phyloP scores from a whole-genome alignment of 1,140 invertebrate species.

The Drosophila pseudoobscura region DNA sequence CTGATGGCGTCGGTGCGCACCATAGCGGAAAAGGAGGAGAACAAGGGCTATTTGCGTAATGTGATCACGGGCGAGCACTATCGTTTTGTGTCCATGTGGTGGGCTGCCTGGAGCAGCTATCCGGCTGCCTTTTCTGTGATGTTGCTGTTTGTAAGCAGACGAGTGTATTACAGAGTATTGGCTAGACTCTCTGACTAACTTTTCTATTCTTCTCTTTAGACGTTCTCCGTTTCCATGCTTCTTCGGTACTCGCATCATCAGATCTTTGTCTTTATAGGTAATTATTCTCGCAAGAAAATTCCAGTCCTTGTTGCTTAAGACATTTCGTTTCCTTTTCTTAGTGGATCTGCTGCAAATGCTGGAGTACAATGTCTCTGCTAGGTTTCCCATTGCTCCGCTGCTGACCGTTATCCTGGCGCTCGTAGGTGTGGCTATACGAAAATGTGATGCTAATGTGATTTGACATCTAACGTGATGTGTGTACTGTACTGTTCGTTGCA shows the following conservation, averaged over 20 bases:
- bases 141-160: slow-evolving; percentile 97
- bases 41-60: slow-evolving; percentile 97
- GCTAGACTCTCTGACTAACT: not conserved
- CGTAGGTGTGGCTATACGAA: slow-evolving; percentile 91
- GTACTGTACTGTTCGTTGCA: slow-evolving; percentile 78
- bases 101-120: slow-evolving; percentile 96
- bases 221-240: slow-evolving; percentile 98
- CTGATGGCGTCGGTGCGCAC: slow-evolving; percentile 98
- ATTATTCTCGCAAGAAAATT: slow-evolving; percentile 83
- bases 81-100: slow-evolving; percentile 98
- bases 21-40: slow-evolving; percentile 97
- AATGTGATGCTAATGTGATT: slow-evolving; percentile 2
- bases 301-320: not conserved
- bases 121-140: slow-evolving; percentile 97
- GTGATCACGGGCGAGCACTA: slow-evolving; percentile 99
- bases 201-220: slow-evolving; percentile 86
- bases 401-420: slow-evolving; percentile 98
- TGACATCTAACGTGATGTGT: slow-evolving; percentile 15
- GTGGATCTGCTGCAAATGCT: slow-evolving; percentile 98
- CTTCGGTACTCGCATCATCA: slow-evolving; percentile 99
- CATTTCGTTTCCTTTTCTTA: slow-evolving; percentile 82
- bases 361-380: slow-evolving; percentile 96
- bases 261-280: slow-evolving; percentile 99
- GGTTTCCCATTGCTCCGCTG: slow-evolving; percentile 97
- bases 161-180: not conserved